A percentile compares a stretch with the other conserved stretches of the same genome.
phyloP scores from a whole-genome alignment of 2,888 invertebrate species.

The Hemithea aestivaria region DNA sequence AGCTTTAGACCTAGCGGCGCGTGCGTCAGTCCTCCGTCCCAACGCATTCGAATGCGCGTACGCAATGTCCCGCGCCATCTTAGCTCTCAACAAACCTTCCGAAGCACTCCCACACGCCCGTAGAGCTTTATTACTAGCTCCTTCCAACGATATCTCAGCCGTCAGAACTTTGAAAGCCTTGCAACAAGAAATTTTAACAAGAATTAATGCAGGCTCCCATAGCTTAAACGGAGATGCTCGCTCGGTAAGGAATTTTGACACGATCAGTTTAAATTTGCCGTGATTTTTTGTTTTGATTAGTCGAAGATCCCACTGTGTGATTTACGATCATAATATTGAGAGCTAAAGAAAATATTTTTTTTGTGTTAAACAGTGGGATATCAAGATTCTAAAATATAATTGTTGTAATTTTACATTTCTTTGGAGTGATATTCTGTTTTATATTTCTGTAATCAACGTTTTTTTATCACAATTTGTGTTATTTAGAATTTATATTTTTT shows the following conservation, averaged over 20 bases:
- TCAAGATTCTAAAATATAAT: no score
- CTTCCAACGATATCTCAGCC: slow-evolving; percentile 85
- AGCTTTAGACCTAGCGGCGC: slow-evolving; percentile 92
- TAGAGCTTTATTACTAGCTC: slow-evolving; percentile 87
- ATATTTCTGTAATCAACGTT: no score
- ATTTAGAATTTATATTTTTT: no score
- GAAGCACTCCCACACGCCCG: slow-evolving; percentile 91
- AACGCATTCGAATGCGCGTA: slow-evolving; percentile 96
- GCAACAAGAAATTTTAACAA: slow-evolving; percentile 83
- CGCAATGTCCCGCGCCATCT: slow-evolving; percentile 91
- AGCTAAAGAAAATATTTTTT: no score
- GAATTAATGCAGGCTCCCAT: slow-evolving; percentile 71
- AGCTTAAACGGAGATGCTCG: slow-evolving; percentile 61
- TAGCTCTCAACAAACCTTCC: slow-evolving; percentile 85
- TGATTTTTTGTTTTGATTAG: slow-evolving; percentile 23
- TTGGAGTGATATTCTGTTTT: no score
- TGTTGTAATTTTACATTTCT: no score
- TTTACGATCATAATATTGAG: no score
- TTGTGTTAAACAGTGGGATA: no score
- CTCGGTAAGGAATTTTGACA: slow-evolving; percentile 67
- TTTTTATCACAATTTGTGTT: no score
- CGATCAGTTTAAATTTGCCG: slow-evolving; percentile 74
- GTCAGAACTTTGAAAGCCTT: slow-evolving; percentile 85
- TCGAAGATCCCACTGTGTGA: slow-evolving; percentile 1
- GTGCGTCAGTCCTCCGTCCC: slow-evolving; percentile 90